Percentiles rank a stretch among this genome's conserved stretches.
Conservation (phyloP, 2,113 vertebrate species). For the Passer domesticus region DNA sequence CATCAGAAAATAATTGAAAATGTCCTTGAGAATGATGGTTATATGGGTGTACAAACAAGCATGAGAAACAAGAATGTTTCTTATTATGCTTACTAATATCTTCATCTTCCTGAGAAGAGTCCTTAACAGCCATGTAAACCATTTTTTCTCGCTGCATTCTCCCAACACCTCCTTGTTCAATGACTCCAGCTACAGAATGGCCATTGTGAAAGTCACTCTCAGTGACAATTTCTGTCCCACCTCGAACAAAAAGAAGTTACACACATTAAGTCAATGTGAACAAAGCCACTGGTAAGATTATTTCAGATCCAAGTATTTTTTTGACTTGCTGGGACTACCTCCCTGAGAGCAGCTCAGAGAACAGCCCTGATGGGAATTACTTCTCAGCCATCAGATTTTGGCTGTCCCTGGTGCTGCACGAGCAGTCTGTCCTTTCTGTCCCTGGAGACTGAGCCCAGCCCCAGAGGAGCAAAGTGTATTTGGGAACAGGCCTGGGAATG, state of each 20-base stretch:
- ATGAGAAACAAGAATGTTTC: conserved; percentile 8
- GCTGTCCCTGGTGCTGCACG: not conserved
- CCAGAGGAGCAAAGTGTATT: not conserved
- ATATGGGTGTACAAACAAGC: not conserved
- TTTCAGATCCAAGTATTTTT: not conserved
- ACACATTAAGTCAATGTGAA: not conserved
- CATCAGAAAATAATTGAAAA: not conserved
- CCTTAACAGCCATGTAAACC: conserved; percentile 99
- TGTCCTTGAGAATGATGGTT: not conserved
- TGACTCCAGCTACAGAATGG: conserved; percentile 85
- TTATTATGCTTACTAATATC: conserved; percentile 85
- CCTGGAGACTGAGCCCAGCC: not conserved
- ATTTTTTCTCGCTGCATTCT: conserved; percentile 95
- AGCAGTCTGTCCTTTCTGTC: not conserved
- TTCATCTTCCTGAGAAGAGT: conserved; percentile 88
- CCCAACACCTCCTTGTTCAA: conserved; percentile 87
- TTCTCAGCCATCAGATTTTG: not conserved
- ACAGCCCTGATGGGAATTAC: not conserved
- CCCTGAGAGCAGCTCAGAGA: not conserved
- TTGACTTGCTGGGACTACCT: not conserved
- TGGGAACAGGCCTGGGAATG: not conserved
- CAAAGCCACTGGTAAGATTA: not conserved
- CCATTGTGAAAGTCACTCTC: conserved; percentile 95
- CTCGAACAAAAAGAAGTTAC: conserved; percentile 71
- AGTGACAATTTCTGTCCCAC: conserved; percentile 95